phyloP scores from a whole-genome alignment of 2,888 invertebrate genomes.

The Pemphredon lugubris region DNA sequence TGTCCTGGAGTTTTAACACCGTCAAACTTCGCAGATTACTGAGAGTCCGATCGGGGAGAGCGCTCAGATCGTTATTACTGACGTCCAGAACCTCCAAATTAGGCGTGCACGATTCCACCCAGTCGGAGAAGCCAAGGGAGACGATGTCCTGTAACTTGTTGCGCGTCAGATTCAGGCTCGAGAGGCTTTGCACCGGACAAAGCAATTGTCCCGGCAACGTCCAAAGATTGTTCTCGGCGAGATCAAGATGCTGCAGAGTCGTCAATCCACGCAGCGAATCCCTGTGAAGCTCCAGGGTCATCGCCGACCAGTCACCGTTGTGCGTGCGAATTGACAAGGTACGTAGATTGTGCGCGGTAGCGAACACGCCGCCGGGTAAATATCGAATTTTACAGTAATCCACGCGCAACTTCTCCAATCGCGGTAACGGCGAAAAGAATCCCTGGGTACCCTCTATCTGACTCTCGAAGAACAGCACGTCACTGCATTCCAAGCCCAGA shows the following conservation, averaged over 20 bases:
- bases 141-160: conserved; percentile 90
- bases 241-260: conserved; percentile 86
- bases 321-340: conserved; percentile 87
- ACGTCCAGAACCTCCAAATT: conserved; percentile 88
- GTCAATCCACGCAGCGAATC: conserved; percentile 88
- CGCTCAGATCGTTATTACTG: conserved; percentile 88
- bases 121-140: conserved; percentile 89
- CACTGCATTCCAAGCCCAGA: conserved; percentile 88
- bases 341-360: conserved; percentile 86
- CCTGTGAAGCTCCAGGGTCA: conserved; percentile 88
- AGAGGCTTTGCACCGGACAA: conserved; percentile 87
- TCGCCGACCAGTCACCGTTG: conserved; percentile 90
- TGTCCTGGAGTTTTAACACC: conserved; percentile 88
- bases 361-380: conserved; percentile 87
- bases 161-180: conserved; percentile 87
- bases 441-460: conserved; percentile 81
- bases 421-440: conserved; percentile 85
- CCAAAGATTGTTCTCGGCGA: conserved; percentile 90
- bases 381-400: conserved; percentile 90
- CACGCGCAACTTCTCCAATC: conserved; percentile 86
- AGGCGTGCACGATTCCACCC: conserved; percentile 87
- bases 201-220: conserved; percentile 87
- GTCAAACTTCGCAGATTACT: conserved; percentile 87
- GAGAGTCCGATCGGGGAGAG: conserved; percentile 87
- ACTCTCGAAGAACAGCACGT: conserved; percentile 88